Conservation (phyloP, 2,113 vertebrate genomes). For the Elephas maximus region DNA sequence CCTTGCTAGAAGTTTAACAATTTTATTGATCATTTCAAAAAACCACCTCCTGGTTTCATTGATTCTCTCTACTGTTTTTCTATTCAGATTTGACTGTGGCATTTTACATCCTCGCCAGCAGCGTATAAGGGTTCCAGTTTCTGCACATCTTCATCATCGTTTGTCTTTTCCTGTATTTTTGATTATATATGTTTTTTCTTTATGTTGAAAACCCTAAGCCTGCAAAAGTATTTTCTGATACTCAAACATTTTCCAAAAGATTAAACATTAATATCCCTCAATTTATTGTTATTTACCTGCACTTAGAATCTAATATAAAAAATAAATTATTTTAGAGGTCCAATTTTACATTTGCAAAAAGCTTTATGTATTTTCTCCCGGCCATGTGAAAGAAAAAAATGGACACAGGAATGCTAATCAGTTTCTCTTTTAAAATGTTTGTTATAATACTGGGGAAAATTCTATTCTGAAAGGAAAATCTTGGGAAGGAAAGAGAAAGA, state of each 20-base stretch:
- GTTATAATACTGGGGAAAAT: not conserved
- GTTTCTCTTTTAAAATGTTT: not conserved
- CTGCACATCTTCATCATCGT: not conserved
- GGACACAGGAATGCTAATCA: not conserved
- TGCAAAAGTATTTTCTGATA: not conserved
- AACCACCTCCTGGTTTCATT: not conserved
- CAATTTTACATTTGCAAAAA: not conserved
- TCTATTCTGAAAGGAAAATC: not conserved
- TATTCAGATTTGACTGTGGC: not conserved
- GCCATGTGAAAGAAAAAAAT: not conserved
- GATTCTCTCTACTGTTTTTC: not conserved
- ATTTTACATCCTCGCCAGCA: not conserved
- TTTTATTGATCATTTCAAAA: not conserved
- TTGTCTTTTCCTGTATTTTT: not conserved
- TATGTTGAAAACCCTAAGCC: conserved; percentile 24
- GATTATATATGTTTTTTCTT: not conserved
- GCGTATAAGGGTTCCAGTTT: not conserved
- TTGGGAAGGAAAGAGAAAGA: not conserved
- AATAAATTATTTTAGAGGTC: not conserved
- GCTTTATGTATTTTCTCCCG: not conserved
- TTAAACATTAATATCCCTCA: conserved; percentile 19
- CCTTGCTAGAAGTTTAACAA: not conserved
- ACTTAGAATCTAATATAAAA: not conserved
- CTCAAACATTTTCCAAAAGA: not conserved
- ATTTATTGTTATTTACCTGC: not conserved